Percentiles rank a stretch among this genome's conserved stretches.
Conservation (phyloP, 1,140 invertebrate genomes). For the Lepidostoma basale region DNA sequence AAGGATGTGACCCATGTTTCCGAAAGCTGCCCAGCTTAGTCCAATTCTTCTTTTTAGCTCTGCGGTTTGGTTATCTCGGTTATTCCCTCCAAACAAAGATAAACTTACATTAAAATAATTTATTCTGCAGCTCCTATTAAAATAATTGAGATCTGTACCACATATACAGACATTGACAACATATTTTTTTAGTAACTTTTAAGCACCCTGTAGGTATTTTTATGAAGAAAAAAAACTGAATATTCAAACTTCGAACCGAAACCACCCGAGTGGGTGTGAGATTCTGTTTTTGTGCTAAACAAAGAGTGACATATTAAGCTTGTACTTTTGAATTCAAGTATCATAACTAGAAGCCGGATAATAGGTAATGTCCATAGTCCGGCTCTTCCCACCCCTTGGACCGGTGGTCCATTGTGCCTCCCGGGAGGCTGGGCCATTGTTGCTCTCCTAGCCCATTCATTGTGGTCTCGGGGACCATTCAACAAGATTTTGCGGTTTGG, state of each 20-base stretch:
- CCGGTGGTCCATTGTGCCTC: slow-evolving; percentile 24
- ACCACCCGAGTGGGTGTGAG: slow-evolving; percentile 22
- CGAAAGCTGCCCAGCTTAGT: too few species aligned
- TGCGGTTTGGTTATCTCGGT: too few species aligned
- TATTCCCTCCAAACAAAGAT: too few species aligned
- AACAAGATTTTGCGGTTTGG: slow-evolving; percentile 31
- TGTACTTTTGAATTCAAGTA: slow-evolving; percentile 11
- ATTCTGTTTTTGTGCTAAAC: not conserved
- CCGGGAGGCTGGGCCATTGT: slow-evolving; percentile 30
- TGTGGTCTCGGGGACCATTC: slow-evolving; percentile 13
- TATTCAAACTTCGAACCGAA: too few species aligned
- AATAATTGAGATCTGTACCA: too few species aligned
- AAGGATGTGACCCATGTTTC: too few species aligned
- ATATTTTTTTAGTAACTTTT: not conserved
- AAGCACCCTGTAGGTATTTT: not conserved
- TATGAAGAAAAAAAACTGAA: too few species aligned
- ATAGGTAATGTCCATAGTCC: not conserved
- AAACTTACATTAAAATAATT: not conserved
- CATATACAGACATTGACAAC: too few species aligned
- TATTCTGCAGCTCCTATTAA: too few species aligned
- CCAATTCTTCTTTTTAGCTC: too few species aligned
- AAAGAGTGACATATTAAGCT: slow-evolving; percentile 24
- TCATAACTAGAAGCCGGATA: slow-evolving; percentile 8
- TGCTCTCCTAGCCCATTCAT: not conserved
- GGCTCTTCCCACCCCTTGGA: slow-evolving; percentile 13